Base-by-base conservation (phyloP, 1,140 invertebrate species). In the Amyelois transitella region DNA sequence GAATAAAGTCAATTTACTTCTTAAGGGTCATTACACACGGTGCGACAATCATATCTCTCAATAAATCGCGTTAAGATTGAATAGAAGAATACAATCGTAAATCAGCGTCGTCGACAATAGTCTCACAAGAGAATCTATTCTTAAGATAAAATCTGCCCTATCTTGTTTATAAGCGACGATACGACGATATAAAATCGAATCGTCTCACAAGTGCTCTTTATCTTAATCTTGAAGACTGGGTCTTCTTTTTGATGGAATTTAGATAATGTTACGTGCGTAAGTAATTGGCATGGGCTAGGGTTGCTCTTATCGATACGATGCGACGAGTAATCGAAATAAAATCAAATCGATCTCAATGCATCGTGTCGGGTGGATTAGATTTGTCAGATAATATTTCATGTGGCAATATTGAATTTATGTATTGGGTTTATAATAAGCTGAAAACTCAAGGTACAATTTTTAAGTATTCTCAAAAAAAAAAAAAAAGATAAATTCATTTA, bases 251-350 rank as follows among this genome's bases (percentile, higher is more conserved):
- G 66, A 81, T 84, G 72, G 75, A 80, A 80, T 85, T 81, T 72
- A 85, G 81, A 85, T 75, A n/a, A 75, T 69, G 64, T 55, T 43
- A 53, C 49, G 60, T 70, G 60, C 58, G 66, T 74, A 80, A 81
- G 79, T 82, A 82, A 86, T 86, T 83, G 82, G 74, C 72, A 69
- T 62, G 66, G 71, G 72, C 58, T 61, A 60, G 69, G 59, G 70
- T 58, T 49, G 49, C 62, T 43, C 55, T 70, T 83, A 83, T 83
- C 78, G 72, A 66, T 62, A 57, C 50, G n/a, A n/a, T n/a, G 62
- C 68, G 66, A 78, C 69, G n/a, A n/a, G n/a, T n/a, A 70, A 80
- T 81, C 75, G 72, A 60, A 81, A 81, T 83, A 83, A 86, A 81
- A 81, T 64, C 78, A 81, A 79, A 81, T 81, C 67, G 68, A 53